Evolutionary conservation across 1,140 invertebrate species (phyloP), one percentile per base, ranked within the genome.

Genomic region (Chrysoperla carnea): DNA sequence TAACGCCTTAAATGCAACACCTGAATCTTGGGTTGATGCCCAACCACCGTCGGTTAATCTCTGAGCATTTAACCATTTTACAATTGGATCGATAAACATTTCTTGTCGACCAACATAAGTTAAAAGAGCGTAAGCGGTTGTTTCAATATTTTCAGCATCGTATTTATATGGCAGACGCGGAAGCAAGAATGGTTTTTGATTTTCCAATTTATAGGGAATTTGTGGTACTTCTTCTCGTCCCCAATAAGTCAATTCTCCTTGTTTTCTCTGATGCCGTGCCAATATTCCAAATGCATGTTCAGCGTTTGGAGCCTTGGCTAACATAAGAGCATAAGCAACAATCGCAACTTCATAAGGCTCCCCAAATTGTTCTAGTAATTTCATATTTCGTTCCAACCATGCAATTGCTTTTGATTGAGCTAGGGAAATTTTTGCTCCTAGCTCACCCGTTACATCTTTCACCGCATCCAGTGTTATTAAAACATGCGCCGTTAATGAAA

Each of bases 21-120:
- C 80, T 1, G 88, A 88, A 57, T 93, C 88, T 63, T 92, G 87
- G 5, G 91, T 93, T 0, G 89, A 93, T 0, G 88, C 86, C 88
- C 91, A 94, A 0, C 90, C 92, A 31, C 85, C 85, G 52, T 94
- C 84, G n/a, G 80, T 80, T 1, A 94, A 67, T 39, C 92, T 69
- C 56, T 95, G 91, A 0, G 83, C 72, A 59, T 93, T 93, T 6
- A 97, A 62, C 92, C 92, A 97, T 53, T 81, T 78, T 15, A 95
- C 89, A 54, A 94, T 91, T 8, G 79, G 73, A 45, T 89, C 84
- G 23, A 81, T 69, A 40, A 78, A 70, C 45, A 81, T 68, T 47
- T 89, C 84, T 55, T 89, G 83, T 11, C 84, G 66, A 8, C 79
- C 77, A 36, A 87, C 84, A 56, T 92, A 88, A 0, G 88, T 81